Evolutionary conservation across 1,140 invertebrate genomes (phyloP), one percentile per base, ranked within the genome.

Genomic region (Drosophila ficusphila): DNA sequence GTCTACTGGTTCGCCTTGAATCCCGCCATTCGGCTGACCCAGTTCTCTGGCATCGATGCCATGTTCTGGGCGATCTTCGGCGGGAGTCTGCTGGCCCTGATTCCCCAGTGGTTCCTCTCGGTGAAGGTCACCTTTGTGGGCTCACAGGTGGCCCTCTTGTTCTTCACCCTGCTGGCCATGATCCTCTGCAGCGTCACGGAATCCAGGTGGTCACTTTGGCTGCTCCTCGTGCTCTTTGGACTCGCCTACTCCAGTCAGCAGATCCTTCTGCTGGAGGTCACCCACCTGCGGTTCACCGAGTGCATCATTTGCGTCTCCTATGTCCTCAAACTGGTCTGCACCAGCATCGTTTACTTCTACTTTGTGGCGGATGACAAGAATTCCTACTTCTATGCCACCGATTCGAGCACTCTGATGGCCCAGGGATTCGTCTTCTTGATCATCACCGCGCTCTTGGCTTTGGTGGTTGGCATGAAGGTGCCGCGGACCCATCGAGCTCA

Each of bases 391-490:
- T 91, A 91, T 56, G 39, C 86, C 11, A 71, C 23, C 1, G 90
- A 91, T n/a, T 46, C 58, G 14, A 86, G 79, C 29, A 91, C 90
- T 1, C 29, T 91, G 31, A 77, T 91, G 76, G 88, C 90, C 5
- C 90, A 91, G 34, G 90, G 90, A 3, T 91, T 91, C 27, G 86
- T 90, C 6, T 91, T 76, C 23, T 70, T 91, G 31, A 89, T 89
- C 4, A 90, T 91, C 21, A 90, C 62, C 4, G 42, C 90, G 3
- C 46, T 91, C 36, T 23, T 91, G 49, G 86, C 86, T 0, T 39
- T 91, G 1, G 79, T 91, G 9, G 90, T 91, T 9, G 86, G 82
- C 48, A 89, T 91, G 74, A 90, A 91, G 49, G 74, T 91, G 9
- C 90, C 90, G 1, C 69, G 90, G 3, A 91, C 90, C 6, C 65